These are phyloP conservation scores for Onchidella celtica DNA, from an alignment of 2,888 invertebrate genomes.

Conservation along the genomic window DNA sequence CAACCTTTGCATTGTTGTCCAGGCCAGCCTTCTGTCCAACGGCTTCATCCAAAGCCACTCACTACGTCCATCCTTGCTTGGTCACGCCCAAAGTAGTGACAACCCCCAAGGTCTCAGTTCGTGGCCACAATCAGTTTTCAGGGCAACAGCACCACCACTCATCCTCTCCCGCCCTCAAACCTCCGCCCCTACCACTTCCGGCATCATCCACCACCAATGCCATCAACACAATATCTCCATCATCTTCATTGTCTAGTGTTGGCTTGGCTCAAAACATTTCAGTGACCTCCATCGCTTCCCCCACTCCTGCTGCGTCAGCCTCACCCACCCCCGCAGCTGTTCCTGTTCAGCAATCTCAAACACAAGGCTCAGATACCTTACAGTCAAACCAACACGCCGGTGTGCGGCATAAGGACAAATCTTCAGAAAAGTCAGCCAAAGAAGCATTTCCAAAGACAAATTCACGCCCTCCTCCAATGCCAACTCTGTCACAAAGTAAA, in stretches of 20 bases:
- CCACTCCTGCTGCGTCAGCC: slow-evolving; percentile 49
- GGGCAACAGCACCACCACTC: neutral
- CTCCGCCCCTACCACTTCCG: neutral
- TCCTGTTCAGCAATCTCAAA: slow-evolving; percentile 47
- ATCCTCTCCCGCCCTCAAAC: neutral
- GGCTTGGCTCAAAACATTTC: neutral
- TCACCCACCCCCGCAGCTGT: slow-evolving; percentile 51
- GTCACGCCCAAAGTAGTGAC: neutral
- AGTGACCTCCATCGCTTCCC: slow-evolving; percentile 33
- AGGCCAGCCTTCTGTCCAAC: neutral
- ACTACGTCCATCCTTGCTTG: neutral
- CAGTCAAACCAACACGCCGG: too few relatives aligned
- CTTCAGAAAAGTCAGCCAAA: neutral
- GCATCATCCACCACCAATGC: neutral
- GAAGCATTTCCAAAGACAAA: neutral
- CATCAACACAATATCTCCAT: neutral
- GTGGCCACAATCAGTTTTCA: neutral
- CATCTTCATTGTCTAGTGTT: neutral
- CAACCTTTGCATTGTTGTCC: neutral
- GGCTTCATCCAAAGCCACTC: too few relatives aligned
- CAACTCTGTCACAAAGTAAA: neutral
- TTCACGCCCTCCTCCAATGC: neutral
- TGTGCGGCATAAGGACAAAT: too few relatives aligned
- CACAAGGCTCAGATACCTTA: slow-evolving; percentile 35
- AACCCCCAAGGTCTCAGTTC: neutral